Evolutionary conservation across 2,797 vertebrate genomes (phyloP).

Genomic region (Sus cebifrons): DNA sequence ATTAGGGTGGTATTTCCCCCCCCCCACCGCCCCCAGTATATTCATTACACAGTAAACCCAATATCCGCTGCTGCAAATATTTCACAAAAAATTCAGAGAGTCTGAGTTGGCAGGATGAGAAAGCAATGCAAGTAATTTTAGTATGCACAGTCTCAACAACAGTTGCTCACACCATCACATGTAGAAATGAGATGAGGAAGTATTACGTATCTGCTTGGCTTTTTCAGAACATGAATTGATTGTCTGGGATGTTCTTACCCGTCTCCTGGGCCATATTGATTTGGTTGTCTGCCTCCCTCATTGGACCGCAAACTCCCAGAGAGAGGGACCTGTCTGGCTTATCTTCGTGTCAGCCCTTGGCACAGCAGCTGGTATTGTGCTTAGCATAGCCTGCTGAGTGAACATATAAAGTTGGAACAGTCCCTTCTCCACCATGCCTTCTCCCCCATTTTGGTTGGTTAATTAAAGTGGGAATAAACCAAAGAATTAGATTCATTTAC

Average conservation of each 20-base stretch:
- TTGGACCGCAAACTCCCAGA: neutral
- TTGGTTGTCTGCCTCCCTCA: neutral
- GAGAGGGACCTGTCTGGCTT: neutral
- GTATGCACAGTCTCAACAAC: neutral
- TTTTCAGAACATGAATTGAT: neutral
- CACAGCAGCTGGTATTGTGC: neutral
- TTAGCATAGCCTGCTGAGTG: neutral
- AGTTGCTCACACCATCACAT: neutral
- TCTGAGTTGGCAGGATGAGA: neutral
- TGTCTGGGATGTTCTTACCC: neutral
- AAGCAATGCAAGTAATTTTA: neutral
- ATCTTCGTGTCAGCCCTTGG: neutral
- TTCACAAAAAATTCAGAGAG: neutral
- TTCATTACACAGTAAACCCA: neutral
- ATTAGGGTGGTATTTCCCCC: neutral
- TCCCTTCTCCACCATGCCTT: neutral
- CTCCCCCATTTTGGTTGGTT: neutral
- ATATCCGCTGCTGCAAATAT: neutral
- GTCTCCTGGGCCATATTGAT: neutral
- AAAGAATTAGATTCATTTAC: neutral
- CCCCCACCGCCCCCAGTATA: neutral
- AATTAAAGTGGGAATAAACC: conserved; percentile 23
- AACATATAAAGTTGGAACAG: neutral
- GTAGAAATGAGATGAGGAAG: neutral
- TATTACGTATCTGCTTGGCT: neutral